These are phyloP conservation scores for Clarias laeviceps DNA, from an alignment of 2,797 vertebrate species.

Conservation along the genomic window DNA sequence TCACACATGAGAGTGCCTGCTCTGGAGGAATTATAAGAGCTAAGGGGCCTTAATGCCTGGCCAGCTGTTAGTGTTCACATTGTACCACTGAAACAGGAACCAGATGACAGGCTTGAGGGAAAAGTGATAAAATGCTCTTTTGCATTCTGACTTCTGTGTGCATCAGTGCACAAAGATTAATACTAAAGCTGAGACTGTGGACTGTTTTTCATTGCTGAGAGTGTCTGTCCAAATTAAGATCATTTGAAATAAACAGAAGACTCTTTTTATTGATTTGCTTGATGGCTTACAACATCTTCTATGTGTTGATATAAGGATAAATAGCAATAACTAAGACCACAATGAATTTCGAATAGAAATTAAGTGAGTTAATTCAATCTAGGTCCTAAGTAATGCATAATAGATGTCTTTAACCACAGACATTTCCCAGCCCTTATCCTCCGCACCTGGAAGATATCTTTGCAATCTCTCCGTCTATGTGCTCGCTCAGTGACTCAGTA, in stretches of 20 bases:
- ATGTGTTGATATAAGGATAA: neutral
- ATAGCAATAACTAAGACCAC: neutral
- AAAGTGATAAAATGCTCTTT: conserved; percentile 57
- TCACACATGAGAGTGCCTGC: conserved; percentile 62
- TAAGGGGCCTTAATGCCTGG: conserved; percentile 61
- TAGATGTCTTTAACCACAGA: conserved; percentile 3
- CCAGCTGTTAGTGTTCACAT: conserved; percentile 69
- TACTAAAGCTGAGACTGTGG: neutral
- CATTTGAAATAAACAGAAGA: neutral
- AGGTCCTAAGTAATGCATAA: neutral
- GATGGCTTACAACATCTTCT: neutral
- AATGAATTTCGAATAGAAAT: conserved; percentile 9
- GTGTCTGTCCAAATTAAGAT: neutral
- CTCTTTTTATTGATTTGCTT: conserved; percentile 2
- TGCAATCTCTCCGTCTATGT: conserved; percentile 29
- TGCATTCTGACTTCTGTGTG: conserved; percentile 66
- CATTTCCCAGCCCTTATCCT: conserved; percentile 20
- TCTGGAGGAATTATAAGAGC: conserved; percentile 65
- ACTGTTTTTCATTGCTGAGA: neutral
- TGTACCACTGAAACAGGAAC: conserved; percentile 70
- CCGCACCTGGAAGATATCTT: conserved; percentile 37
- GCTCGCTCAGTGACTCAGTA: conserved; percentile 38
- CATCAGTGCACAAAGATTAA: conserved; percentile 42
- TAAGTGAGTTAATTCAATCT: neutral
- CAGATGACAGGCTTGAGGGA: conserved; percentile 68